A percentile compares a stretch with the other conserved stretches of the same genome.
Conservation (phyloP, 2,113 vertebrate genomes). For the Mus spicilegus region DNA sequence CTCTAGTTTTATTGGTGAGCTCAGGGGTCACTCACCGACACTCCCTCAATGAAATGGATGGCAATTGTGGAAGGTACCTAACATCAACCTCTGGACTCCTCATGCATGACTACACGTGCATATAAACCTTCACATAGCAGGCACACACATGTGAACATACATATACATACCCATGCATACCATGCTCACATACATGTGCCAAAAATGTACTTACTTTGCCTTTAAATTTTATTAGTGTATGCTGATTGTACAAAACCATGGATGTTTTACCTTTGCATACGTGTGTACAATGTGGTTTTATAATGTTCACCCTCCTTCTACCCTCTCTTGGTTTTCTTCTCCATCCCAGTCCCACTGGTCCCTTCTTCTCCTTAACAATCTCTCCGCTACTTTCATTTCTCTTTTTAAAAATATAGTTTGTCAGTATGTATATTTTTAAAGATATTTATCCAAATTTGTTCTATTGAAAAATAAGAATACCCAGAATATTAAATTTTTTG, state of each 20-base stretch:
- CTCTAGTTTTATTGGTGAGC: background rate
- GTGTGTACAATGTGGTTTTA: background rate
- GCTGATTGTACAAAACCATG: background rate
- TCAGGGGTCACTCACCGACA: background rate
- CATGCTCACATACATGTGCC: no score
- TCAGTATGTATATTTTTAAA: background rate
- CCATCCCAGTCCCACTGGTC: fast-evolving
- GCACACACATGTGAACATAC: background rate
- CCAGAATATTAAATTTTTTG: slow-evolving; percentile 19
- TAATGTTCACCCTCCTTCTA: background rate
- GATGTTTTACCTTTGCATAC: no score
- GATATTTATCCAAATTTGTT: background rate
- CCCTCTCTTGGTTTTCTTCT: background rate
- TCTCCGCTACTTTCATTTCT: background rate
- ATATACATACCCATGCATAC: background rate
- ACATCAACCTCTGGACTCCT: no score
- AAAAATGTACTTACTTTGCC: background rate
- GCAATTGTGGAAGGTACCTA: background rate
- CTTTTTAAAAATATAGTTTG: background rate
- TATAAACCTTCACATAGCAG: background rate
- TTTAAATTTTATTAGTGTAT: background rate
- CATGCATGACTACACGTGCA: background rate
- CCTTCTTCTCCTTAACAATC: background rate
- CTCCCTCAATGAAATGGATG: background rate
- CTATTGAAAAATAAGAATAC: background rate